phyloP scores from a whole-genome alignment of 2,113 vertebrate genomes.

The Python bivittatus region DNA sequence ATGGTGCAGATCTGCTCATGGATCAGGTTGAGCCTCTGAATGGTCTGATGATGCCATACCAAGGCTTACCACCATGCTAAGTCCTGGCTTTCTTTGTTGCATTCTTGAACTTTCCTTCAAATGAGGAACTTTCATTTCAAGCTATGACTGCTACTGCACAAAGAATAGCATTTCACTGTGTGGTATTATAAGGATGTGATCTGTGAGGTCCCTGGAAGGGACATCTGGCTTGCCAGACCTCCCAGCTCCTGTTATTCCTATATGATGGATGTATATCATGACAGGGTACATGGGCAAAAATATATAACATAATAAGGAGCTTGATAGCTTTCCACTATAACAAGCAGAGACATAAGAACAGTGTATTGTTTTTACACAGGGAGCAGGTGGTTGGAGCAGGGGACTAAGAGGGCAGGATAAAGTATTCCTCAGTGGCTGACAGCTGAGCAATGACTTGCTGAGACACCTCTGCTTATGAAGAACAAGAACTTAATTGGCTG shows the following conservation, averaged over 20 bases:
- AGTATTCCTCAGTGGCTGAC: background rate
- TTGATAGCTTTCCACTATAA: background rate
- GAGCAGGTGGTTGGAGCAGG: background rate
- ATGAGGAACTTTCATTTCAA: background rate
- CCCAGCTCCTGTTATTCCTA: background rate
- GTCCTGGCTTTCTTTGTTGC: background rate
- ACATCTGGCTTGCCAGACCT: background rate
- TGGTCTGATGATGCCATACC: background rate
- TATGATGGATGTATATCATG: background rate
- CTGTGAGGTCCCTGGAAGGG: background rate
- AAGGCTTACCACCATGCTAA: background rate
- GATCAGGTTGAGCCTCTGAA: background rate
- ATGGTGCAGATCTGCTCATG: background rate
- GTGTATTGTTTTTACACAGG: background rate
- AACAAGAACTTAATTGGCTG: background rate
- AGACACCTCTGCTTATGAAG: background rate
- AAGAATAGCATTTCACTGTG: background rate
- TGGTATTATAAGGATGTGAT: background rate
- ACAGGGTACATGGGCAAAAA: background rate
- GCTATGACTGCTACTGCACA: background rate
- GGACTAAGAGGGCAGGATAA: background rate
- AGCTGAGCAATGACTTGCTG: background rate
- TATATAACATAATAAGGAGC: background rate
- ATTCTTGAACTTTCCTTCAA: background rate
- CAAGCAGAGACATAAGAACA: background rate